Base-by-base conservation (phyloP, 2,113 vertebrate species). In the Cercopithecus mona region DNA sequence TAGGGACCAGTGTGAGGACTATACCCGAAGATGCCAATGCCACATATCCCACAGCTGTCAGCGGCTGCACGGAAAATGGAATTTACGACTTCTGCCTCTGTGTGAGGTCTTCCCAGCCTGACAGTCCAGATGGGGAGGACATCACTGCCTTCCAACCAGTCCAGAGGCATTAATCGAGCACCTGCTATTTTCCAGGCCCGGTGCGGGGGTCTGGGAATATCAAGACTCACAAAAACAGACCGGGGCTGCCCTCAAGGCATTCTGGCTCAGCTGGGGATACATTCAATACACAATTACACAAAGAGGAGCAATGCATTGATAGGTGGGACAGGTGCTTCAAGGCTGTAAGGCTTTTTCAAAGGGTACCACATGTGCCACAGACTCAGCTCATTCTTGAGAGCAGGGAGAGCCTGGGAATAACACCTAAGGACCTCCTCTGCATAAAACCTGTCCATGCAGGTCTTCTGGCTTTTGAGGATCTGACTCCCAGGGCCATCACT, bases 11-110 rank as follows among this genome's bases (percentile, higher is more conserved):
- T 2, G 6, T 10, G n/a, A 66, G 64, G 38, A 25, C 43, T 30
- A 52, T 0, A 38, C 25, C 52, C 4, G 3, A 27, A 8, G 6
- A 6, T 5, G n/a, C 25, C 17, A 12, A 8, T 2, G 8, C 4
- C 3, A 5, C 14, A 10, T 5, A 0, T 10, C 59, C 27, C 5
- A 3, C 27, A 9, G 35, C 27, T 2, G 25, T 17, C 27, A 75
- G 5, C 32, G 32, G 35, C 76, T 43, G 20, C 93, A 68, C 30
- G 23, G 70, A 79, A 79, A 64, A 25, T 6, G 18, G 40, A 43
- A 75, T 43, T 57, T 2, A 32, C 1, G 5, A 64, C 25, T 48
- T 27, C 0, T 27, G 38, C 25, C n/a, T 80, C 14, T 43, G 1
- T 17, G 13, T 18, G 10, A 50, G 16, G 3, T 17, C 43, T 22